phyloP scores from a whole-genome alignment of 1,140 invertebrate genomes.

The Propsilocerus akamusi region DNA sequence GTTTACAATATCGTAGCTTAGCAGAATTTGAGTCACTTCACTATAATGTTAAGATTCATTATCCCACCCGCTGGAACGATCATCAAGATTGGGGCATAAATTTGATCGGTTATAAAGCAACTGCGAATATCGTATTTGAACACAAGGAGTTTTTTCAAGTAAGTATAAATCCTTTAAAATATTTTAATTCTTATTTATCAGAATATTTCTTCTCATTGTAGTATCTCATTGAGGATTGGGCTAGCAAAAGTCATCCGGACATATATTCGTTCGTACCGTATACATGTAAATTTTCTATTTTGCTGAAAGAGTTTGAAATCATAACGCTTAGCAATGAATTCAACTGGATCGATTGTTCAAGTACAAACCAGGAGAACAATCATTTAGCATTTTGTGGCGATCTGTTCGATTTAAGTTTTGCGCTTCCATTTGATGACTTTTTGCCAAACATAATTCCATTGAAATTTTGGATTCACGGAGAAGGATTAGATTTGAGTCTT shows the following conservation, averaged over 20 bases:
- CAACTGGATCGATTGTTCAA: constrained; percentile 98
- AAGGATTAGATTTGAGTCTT: constrained; percentile 73
- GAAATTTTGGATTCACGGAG: constrained; percentile 86
- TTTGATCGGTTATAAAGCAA: constrained; percentile 85
- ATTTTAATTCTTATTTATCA: neutral
- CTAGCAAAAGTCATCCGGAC: constrained; percentile 74
- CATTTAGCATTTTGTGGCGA: constrained; percentile 88
- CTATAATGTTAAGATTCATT: constrained; percentile 51
- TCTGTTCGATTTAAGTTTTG: constrained; percentile 79
- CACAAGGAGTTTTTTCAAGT: constrained; percentile 90
- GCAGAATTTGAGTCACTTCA: constrained; percentile 88
- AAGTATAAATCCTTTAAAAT: neutral
- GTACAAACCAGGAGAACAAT: constrained; percentile 85
- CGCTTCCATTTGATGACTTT: constrained; percentile 82
- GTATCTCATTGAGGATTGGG: constrained; percentile 92
- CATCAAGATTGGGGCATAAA: constrained; percentile 83
- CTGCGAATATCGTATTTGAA: constrained; percentile 76
- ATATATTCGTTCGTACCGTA: constrained; percentile 92
- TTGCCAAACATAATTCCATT: constrained; percentile 70
- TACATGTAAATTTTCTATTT: constrained; percentile 82
- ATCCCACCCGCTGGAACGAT: constrained; percentile 86
- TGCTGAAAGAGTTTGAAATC: constrained; percentile 90
- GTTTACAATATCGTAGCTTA: constrained; percentile 77
- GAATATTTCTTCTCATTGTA: constrained; percentile 13
- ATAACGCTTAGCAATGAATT: constrained; percentile 89